Conservation (phyloP, 2,113 vertebrate species). For the Plotosus lineatus region DNA sequence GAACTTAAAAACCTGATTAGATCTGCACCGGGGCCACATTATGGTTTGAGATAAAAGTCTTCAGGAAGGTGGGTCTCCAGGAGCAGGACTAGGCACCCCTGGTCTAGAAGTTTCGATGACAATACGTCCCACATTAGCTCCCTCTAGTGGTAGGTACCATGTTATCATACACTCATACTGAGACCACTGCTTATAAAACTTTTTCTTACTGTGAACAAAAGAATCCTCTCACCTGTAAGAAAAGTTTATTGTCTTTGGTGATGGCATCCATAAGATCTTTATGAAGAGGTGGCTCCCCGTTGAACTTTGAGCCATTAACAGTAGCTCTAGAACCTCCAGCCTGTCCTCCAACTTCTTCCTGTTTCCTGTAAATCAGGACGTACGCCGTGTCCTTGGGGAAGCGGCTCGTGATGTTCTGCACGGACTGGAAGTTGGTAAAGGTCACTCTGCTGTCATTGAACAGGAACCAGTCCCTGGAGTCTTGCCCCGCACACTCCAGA, state of each 20-base stretch:
- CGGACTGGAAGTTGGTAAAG: slow-evolving; percentile 93
- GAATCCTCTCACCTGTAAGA: slow-evolving; percentile 84
- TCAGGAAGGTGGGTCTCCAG: too few species aligned
- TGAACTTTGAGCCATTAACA: slow-evolving; percentile 77
- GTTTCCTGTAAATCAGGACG: slow-evolving; percentile 94
- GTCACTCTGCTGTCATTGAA: slow-evolving; percentile 98
- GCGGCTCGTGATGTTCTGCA: slow-evolving; percentile 93
- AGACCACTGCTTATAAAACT: slow-evolving; percentile 87
- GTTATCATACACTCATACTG: not conserved
- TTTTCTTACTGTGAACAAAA: slow-evolving; percentile 76
- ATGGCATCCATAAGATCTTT: slow-evolving; percentile 98
- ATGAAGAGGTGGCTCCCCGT: slow-evolving; percentile 90
- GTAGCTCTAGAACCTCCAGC: slow-evolving; percentile 51
- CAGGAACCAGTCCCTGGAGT: slow-evolving; percentile 89
- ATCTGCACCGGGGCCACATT: too few species aligned
- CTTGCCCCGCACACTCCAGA: slow-evolving; percentile 64
- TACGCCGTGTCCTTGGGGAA: slow-evolving; percentile 99
- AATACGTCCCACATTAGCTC: not conserved
- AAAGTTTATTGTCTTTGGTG: slow-evolving; percentile 97
- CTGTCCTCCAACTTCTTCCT: slow-evolving; percentile 70
- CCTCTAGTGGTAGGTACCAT: not conserved
- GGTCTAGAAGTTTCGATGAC: too few species aligned
- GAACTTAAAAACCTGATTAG: too few species aligned
- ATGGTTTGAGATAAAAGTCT: too few species aligned
- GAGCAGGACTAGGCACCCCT: too few species aligned